Conservation (phyloP, 2,113 vertebrate genomes). For the Ceyx melanurus region DNA sequence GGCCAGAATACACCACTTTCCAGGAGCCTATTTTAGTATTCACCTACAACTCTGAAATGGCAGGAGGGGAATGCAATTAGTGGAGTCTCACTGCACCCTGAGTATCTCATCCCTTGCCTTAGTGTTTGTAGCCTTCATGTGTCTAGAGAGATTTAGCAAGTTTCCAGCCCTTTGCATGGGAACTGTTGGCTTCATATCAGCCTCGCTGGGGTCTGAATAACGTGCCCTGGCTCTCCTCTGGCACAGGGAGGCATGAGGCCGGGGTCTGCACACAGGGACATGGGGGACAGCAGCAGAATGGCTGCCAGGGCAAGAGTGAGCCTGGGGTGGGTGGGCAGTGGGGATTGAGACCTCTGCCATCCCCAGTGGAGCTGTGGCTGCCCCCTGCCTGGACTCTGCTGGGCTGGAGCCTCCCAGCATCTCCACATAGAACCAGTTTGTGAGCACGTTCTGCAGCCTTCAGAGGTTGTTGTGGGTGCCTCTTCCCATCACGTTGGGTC, state of each 20-base stretch:
- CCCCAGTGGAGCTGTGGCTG: too few species aligned
- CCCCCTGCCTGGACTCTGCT: not conserved
- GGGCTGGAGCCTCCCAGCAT: not conserved
- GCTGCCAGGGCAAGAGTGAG: not conserved
- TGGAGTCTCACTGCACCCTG: not conserved
- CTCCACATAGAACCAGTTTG: not conserved
- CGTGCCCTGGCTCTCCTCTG: not conserved
- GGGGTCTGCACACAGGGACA: too few species aligned
- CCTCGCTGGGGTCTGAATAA: not conserved
- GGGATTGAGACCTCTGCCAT: not conserved
- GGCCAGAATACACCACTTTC: not conserved
- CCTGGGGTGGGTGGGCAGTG: not conserved
- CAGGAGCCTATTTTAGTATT: not conserved
- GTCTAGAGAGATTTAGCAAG: not conserved
- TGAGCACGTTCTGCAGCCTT: accelerated
- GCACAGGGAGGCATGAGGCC: not conserved
- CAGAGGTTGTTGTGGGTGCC: not conserved
- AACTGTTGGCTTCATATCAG: not conserved
- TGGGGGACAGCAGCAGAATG: too few species aligned
- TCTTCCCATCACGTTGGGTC: not conserved
- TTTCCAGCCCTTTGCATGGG: not conserved
- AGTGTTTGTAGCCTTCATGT: not conserved
- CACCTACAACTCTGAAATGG: not conserved
- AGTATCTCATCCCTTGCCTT: not conserved
- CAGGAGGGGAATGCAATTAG: not conserved